phyloP scores from a whole-genome alignment of 2,113 vertebrate species.

The Rostratula benghalensis region DNA sequence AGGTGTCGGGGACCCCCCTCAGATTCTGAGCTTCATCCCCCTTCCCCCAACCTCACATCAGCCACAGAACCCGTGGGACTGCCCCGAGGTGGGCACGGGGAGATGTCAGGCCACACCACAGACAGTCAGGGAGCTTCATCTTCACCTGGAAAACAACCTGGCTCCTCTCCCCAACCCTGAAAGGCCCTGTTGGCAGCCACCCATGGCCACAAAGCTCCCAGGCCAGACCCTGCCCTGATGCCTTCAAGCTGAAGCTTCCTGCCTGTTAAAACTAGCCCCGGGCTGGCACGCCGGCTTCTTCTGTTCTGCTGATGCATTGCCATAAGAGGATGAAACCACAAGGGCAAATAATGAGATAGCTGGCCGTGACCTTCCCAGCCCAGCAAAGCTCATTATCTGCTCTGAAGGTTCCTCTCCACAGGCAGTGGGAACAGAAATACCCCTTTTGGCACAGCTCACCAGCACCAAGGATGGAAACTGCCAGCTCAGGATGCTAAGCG shows the following conservation, averaged over 20 bases:
- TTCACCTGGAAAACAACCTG: background rate
- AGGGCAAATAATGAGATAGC: background rate
- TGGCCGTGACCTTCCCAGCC: background rate
- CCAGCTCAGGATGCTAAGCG: accelerated
- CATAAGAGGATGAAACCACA: constrained; percentile 3
- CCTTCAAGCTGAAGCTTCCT: background rate
- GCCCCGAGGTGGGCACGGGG: accelerated
- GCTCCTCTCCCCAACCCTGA: background rate
- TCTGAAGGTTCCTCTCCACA: background rate
- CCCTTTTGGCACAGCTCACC: background rate
- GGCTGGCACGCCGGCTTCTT: background rate
- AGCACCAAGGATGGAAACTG: background rate
- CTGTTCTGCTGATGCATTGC: background rate
- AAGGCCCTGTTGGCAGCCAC: background rate
- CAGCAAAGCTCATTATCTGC: constrained; percentile 23
- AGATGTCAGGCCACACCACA: accelerated
- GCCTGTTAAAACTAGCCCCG: background rate
- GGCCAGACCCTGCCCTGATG: background rate
- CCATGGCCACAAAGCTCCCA: accelerated
- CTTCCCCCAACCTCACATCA: background rate
- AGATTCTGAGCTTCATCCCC: accelerated
- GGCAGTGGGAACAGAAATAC: background rate
- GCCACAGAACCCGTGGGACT: accelerated
- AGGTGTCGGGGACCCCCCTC: background rate
- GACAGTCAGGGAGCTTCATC: accelerated